Base-by-base conservation (phyloP, 2,888 invertebrate genomes). In the Charanyca ferruginea region DNA sequence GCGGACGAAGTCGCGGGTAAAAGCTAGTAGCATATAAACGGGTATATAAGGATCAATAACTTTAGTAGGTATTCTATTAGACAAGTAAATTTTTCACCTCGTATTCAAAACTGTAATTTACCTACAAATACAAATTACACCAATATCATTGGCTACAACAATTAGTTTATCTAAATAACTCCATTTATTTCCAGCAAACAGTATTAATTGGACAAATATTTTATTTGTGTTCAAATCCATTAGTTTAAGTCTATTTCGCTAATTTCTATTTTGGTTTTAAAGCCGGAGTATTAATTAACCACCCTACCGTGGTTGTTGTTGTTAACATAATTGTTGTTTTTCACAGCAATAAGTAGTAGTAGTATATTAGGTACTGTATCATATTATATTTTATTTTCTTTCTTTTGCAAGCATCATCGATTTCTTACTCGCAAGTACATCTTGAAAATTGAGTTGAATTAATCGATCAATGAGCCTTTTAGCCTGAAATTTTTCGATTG, bases 81-180 rank as follows among this genome's bases (percentile, higher is more conserved):
- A 25, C 16, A 28, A 25, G 25, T 25, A 0, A 3, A 42, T 70
- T 35, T 51, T 23, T 22, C 25, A 66, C 42, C 4, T 9, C 8
- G 20, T 42, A 1, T 28, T 25, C 11, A 9, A 57, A 42, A 47
- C 20, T 32, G 25, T 44, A 28, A 47, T 62, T 57, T 13, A n/a
- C n/a, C n/a, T n/a, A 44, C 16, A 41, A 41, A 41, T 41, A 48
- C 38, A 61, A 44, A 52, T 76, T 25, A 44, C 11, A 22, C 13
- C 20, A 68, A 32, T 69, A 35, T 32, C 6, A 35, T 35, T 16
- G 38, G n/a, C n/a, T 28, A 20, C n/a, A 51, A 32, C 51, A 48
- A 76, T 62, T 63, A 32, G 13, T 22, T 49, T 52, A 35, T 48
- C 45, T 16, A 55, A 51, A 61, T 65, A 61, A 42, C 35, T 49